A percentile compares a stretch with the other conserved stretches of the same genome.
phyloP scores from a whole-genome alignment of 2,888 invertebrate genomes.

The Tiliacea citrago region DNA sequence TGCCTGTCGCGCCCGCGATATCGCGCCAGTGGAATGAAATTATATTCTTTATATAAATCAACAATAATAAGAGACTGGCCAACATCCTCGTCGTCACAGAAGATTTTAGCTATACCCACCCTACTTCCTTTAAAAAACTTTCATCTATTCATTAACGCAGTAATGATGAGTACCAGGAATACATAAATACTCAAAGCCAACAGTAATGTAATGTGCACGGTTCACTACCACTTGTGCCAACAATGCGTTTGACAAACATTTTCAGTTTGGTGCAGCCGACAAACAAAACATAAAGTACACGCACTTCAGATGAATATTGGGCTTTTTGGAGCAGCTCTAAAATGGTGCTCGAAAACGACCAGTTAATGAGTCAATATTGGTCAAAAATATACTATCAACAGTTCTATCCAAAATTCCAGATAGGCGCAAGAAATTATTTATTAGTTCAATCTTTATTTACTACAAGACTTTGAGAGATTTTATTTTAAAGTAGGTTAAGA shows the following conservation, averaged over 20 bases:
- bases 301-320: conserved; percentile 76
- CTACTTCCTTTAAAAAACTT: not conserved
- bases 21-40: not conserved
- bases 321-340: conserved; percentile 64
- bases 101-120: too few relatives aligned
- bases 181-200: conserved; percentile 42
- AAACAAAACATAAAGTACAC: conserved; percentile 78
- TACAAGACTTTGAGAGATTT: not conserved
- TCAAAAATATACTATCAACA: not conserved
- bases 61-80: not conserved
- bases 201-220: conserved; percentile 64
- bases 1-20: too few relatives aligned
- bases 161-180: conserved; percentile 28
- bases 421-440: not conserved
- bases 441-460: too few relatives aligned
- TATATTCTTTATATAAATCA: not conserved
- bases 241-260: conserved; percentile 75
- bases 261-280: conserved; percentile 76
- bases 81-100: not conserved
- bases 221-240: conserved; percentile 67
- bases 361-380: not conserved
- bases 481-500: not conserved
- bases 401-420: not conserved
- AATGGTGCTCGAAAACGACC: conserved; percentile 61
- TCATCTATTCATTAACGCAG: not conserved